Base-by-base conservation (phyloP, 2,888 invertebrate species). In the Napeogenes inachia region DNA sequence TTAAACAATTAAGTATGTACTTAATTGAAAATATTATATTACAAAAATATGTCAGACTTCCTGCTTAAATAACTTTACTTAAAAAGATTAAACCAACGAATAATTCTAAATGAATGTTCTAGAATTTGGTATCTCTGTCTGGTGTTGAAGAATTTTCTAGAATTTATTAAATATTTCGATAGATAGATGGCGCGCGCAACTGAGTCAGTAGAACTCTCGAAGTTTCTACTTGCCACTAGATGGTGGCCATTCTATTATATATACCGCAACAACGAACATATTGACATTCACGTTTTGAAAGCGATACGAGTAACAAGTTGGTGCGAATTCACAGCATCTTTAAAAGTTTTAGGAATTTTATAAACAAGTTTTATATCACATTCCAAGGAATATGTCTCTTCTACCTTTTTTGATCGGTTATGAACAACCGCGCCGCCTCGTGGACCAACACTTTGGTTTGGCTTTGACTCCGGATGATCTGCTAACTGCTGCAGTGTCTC, bases 371-470 rank as follows among this genome's bases (percentile, higher is more conserved):
- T 4, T 35, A 35, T 21, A 21, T 21, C 21, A n/a, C 45, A n/a
- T 13, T 45, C 10, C 21, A 35, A 35, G 3, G 6, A 35, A 5
- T 5, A 83, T 84, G 84, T 79, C 82, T 72, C 69, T 84, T 45
- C 70, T 80, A 69, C 84, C 84, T 46, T 79, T 74, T 61, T 50
- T 81, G 0, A 67, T 81, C 47, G 81, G 77, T 38, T 72, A 75
- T 68, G 76, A 78, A 13, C 62, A 67, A 21, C 75, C 75, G 59
- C 75, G 70, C 35, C 57, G 81, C 1, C 73, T 88, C 2, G 53
- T 80, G 13, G 83, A 89, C 61, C 89, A 89, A 68, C 82, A 86
- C 21, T 87, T 87, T 67, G 88, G 87, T 0, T 66, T 87, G 63
- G 79, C 80, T 0, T 66, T 89, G n/a, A 79, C 82, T 42, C 82